Evolutionary conservation across 1,140 invertebrate species (phyloP), one percentile per base, ranked within the genome.

Genomic region (Eueides isabella): DNA sequence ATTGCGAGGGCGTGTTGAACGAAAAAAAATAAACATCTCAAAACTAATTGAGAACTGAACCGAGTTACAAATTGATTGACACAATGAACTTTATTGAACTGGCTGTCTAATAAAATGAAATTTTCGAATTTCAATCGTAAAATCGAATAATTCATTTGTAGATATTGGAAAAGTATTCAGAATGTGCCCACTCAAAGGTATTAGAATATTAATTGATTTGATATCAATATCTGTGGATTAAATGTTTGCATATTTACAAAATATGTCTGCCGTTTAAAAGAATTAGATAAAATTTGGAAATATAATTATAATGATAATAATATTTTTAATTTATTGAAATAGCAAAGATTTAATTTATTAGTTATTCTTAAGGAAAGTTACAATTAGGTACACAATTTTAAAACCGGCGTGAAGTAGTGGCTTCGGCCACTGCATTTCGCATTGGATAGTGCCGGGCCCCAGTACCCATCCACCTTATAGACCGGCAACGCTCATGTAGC

Each of bases 41-140:
- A 55, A 66, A 72, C 71, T 72, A 72, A 72, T 72, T 72, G 71
- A 44, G 71, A 65, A 61, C 71, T 55, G 71, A 72, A 61, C 48
- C 38, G 69, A 64, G 35, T 71, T 71, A 64, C 67, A 33, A 69
- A 69, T 69, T 55, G 48, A 55, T 55, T 61, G 67, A 69, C 48
- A 69, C 67, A 69, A 61, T 69, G 12, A 69, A 55, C 48, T 55
- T 55, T 55, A 55, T 55, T 23, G 48, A 55, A 69, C 44, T 35
- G 31, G 30, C 33, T 61, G 48, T 31, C n/a, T 44, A 16, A 64
- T 71, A 19, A 64, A 71, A 63, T 55, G 48, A 55, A 23, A 55
- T 65, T 38, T 55, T 55, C 19, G 26, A 55, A 44, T 44, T 44
- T 44, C 48, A 2, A 5, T 23, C 48, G 23, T 55, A 11, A 55